Percentiles rank a stretch among this genome's conserved stretches.
Evolutionary conservation across 1,140 invertebrate species (phyloP).

Genomic region (Euschistus heros): DNA sequence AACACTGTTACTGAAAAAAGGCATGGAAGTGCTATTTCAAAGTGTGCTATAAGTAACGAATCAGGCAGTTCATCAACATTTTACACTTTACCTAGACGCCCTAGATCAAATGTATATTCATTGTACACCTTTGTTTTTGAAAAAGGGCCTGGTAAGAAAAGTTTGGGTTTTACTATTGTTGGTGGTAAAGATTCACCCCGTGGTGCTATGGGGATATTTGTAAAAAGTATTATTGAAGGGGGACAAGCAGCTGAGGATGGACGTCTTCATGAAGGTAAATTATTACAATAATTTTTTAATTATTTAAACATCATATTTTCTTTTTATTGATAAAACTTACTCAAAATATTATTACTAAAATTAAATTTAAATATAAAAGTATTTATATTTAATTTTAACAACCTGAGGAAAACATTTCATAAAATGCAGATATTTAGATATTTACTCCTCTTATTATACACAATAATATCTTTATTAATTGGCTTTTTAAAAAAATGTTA

Average conservation of each 20-base stretch:
- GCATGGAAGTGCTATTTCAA: slow-evolving; percentile 19
- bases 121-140: slow-evolving; percentile 67
- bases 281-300: neutral
- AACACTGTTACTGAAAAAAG: slow-evolving; percentile 32
- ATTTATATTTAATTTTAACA: neutral
- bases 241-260: slow-evolving; percentile 81
- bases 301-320: neutral
- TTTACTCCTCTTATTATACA: no score
- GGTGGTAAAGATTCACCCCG: slow-evolving; percentile 80
- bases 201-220: slow-evolving; percentile 77
- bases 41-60: slow-evolving; percentile 32
- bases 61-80: slow-evolving; percentile 5
- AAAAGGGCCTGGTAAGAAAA: slow-evolving; percentile 74
- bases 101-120: slow-evolving; percentile 50
- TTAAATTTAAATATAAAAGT: no score
- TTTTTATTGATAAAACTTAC: neutral
- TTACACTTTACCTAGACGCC: slow-evolving; percentile 39
- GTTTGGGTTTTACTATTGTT: slow-evolving; percentile 83
- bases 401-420: no score
- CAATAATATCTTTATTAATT: no score
- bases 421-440: no score
- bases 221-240: slow-evolving; percentile 77
- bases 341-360: neutral
- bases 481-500: no score
- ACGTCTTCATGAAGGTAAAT: slow-evolving; percentile 62